A percentile compares a stretch with the other conserved stretches of the same genome.
These are phyloP conservation scores for Pocillopora meandrina DNA, from an alignment of 92 coral and sea anemone genomes.

Conservation along the genomic window DNA sequence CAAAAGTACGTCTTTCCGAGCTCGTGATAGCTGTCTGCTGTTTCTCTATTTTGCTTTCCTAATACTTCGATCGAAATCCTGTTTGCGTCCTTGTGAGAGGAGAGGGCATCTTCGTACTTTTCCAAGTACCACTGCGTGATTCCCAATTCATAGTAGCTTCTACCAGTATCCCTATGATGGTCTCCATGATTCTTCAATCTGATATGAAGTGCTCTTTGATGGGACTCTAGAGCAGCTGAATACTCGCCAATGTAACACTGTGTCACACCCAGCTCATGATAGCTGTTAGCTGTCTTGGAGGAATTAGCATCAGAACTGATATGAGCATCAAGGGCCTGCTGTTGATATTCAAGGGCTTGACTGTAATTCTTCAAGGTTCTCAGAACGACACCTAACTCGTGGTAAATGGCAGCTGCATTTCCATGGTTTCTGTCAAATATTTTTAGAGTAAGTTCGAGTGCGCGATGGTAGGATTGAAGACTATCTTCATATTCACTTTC, in stretches of 20 bases:
- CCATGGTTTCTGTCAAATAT: neutral
- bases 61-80: neutral
- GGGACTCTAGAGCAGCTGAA: conserved; percentile 2
- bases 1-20: conserved; percentile 23
- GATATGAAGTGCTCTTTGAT: conserved; percentile 26
- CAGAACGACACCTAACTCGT: neutral
- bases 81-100: neutral
- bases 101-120: conserved; percentile 13
- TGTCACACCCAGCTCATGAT: conserved; percentile 1
- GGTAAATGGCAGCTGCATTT: neutral
- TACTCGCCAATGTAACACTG: neutral
- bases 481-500: neutral
- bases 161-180: conserved; percentile 20
- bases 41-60: neutral
- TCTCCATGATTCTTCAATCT: conserved; percentile 26
- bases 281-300: neutral
- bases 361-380: neutral
- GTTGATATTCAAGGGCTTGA: neutral
- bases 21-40: conserved; percentile 20
- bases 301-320: neutral
- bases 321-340: neutral
- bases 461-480: neutral
- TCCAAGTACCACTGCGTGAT: neutral
- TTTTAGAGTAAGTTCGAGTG: neutral
- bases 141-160: conserved; percentile 30